Base-by-base conservation (phyloP, 2,888 invertebrate genomes). In the Prostheceraeus crozeri region DNA sequence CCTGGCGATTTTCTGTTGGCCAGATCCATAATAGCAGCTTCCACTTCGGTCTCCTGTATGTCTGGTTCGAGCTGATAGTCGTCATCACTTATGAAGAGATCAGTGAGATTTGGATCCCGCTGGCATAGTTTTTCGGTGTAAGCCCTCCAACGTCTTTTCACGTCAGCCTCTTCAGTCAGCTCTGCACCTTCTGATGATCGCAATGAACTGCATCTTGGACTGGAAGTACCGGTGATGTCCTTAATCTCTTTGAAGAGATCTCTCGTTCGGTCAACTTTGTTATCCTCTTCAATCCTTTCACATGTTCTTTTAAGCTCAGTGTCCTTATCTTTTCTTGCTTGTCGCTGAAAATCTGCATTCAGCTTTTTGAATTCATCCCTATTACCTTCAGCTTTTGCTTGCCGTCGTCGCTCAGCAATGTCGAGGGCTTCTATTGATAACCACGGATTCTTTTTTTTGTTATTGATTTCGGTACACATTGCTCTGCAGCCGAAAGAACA, bases 301-400 rank as follows among this genome's bases (percentile, higher is more conserved):
- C 40, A 40, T 19, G 23, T 16, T 8, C 19, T 23, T 40, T 40
- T 23, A 16, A 40, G 23, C 14, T 40, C 14, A 16, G 16, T 40
- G 6, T 19, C 19, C 19, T 40, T 40, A 40, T 40, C 40, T 14
- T 40, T 40, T 14, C 40, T 40, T 16, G 23, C 40, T 40, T 40
- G 40, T 4, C 40, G 16, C 19, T 40, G 40, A 40, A 40, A 40
- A 16, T 21, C 19, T 40, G 40, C 40, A 8, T n/a, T 40, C 19
- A 40, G 40, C 14, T n/a, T 40, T 40, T 40, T 40, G 6, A 40
- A 23, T 40, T 40, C 40, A 16, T 21, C 19, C 19, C 40, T 16
- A 40, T 40, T 40, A 40, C 19, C 19, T 40, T 40, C 40, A 40
- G 40, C 19, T 40, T 40, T 40, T 40, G n/a, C 40, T 40, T 40